Base-by-base conservation (phyloP, 30 jellyfish, hydroid and myxozoan genomes). In the Cassiopea xamachana region DNA sequence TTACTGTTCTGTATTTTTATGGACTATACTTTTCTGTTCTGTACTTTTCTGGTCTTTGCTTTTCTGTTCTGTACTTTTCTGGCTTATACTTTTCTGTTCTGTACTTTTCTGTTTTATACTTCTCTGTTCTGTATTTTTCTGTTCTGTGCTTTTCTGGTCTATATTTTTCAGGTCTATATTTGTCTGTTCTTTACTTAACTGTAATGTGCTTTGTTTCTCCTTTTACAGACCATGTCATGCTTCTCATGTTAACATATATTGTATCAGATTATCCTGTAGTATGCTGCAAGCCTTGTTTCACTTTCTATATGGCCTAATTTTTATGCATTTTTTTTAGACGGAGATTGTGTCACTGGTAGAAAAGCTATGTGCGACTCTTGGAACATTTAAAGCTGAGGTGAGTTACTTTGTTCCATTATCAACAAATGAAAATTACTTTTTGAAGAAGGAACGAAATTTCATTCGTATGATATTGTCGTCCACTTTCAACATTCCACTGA, bases 321-420 rank as follows among this genome's bases (percentile, higher is more conserved):
- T 5, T 75, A 69, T 73, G 45, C 45, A 1, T 59, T 12, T 59
- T 6, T 75, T 75, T 9, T 43, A 83, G 91, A 75, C 83, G 1
- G 91, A 83, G 55, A 83, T 83, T 5, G 64, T 55, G 44, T 10
- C 84, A 1, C 48, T 67, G 45, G 83, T 83, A 7, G 91, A 83
- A 49, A 13, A 48, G 16, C 17, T 83, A 7, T 83, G 91, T 81
- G 13, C 84, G 2, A 17, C 44, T 45, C 83, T 83, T 68, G 91
- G 91, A 39, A 47, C 91, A 4, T 83, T 67, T 84, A 48, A 83
- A 83, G 83, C 46, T 39, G 83, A 67, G 91, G 91, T 83, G 45
- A 46, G 72, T 27, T 47, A 55, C 72, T 6, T n/a, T 46, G 18
- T 27, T 19, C 44, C 12, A 19, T 46, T 7, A 55, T 15, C 17